Base-by-base conservation (phyloP, 2,113 vertebrate genomes). In the Columba janthina region DNA sequence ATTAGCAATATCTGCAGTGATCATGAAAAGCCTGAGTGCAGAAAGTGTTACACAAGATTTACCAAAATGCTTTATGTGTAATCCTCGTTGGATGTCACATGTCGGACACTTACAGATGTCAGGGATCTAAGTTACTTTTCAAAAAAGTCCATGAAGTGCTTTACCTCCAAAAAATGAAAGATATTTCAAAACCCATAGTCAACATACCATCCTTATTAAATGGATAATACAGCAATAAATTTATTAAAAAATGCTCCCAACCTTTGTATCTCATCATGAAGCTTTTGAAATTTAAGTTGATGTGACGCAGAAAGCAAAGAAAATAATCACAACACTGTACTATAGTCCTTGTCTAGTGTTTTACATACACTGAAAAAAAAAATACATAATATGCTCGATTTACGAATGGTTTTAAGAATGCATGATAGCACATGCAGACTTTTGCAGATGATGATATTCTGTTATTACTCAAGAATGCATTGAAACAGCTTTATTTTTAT, bases 311-410 rank as follows among this genome's bases (percentile, higher is more conserved):
- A 58, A 90, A 72, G 18, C 28, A 89, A 89, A 91, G 29, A 38
- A 60, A 74, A 28, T 36, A 15, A 4, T 40, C 58, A 71, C 20
- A 22, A 62, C 12, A 34, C 36, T 40, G 15, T 28, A 65, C 26
- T 2, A 1, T 11, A 56, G 46, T 44, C 16, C 8, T 87, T 74
- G 12, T 54, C 56, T 50, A 42, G 13, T 32, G 32, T 6, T 84
- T 70, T 70, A 81, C 12, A 65, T 36, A 29, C 6, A 88, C 34
- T 44, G 28, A 76, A 86, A 58, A 5, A 4, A 44, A 46, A 88
- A 85, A 53, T 5, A n/a, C 0, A 1, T 36, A 31, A 40, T 21
- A 46, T 7, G 8, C 12, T 62, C 32, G 67, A 6, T 0, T 67
- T 38, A 88, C 88, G 11, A 83, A 34, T 40, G 26, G 65, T 44